Conservation (phyloP, 2,888 invertebrate species). For the Xestia rhomboidea region DNA sequence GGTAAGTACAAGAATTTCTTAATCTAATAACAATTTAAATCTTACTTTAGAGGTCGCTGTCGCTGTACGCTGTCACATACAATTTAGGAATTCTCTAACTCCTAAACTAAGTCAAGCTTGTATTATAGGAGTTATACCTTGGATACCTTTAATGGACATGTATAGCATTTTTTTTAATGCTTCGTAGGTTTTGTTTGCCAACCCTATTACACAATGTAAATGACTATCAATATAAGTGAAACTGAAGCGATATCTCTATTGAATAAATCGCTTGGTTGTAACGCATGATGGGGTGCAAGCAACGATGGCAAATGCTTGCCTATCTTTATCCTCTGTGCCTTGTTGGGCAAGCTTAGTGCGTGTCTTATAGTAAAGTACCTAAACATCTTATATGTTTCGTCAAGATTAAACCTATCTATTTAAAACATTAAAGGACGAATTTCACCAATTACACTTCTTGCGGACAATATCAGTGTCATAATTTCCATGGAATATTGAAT, state of each 20-base stretch:
- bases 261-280: conserved; percentile 81
- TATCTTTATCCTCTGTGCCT: conserved; percentile 26
- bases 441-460: not conserved
- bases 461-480: not conserved
- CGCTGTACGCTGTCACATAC: too few relatives aligned
- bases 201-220: conserved; percentile 67
- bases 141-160: too few relatives aligned
- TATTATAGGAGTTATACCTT: too few relatives aligned
- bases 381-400: not conserved
- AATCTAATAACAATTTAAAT: too few relatives aligned
- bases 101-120: too few relatives aligned
- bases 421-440: not conserved
- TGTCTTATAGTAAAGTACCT: not conserved
- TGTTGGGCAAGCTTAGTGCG: conserved; percentile 11
- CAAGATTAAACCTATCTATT: not conserved
- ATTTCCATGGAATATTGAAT: not conserved
- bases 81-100: too few relatives aligned
- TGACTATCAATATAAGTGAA: conserved; percentile 77
- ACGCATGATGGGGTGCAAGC: conserved; percentile 59
- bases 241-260: conserved; percentile 82
- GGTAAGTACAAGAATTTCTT: too few relatives aligned
- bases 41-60: too few relatives aligned
- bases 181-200: conserved; percentile 26
- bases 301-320: conserved; percentile 57
- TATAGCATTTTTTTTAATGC: not conserved